Base-by-base conservation (phyloP, 37 sponge, comb jelly and placozoan genomes). In the Halichondria panicea region DNA sequence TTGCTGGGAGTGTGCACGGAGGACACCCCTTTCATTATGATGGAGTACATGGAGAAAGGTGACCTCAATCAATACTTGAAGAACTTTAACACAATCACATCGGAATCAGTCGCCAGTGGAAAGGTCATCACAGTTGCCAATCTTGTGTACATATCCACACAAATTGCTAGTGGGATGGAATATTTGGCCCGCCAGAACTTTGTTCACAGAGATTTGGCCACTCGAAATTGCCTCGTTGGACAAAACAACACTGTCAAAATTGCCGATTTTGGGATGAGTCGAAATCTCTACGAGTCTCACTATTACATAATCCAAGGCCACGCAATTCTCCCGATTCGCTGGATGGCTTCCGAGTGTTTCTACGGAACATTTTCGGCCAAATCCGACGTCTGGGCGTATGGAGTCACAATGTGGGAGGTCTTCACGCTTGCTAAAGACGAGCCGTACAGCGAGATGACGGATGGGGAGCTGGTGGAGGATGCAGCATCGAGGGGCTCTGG, bases 281-380 rank as follows among this genome's bases (percentile, higher is more conserved):
- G 71, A 43, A 90, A 70, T 44, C 72, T 84, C 25, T 90, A 90
- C 67, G 57, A 76, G 30, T 70, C 83, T 63, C 76, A 85, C 54
- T 91, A 91, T 61, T 85, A 85, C 69, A 31, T 48, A 37, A 68
- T 84, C 22, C 36, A 79, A 32, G 84, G 90, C 4, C 28, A 68
- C 1, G 76, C 81, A 22, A 57, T 84, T 43, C 80, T 82, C 2
- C 83, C 84, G 22, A 63, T 81, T 54, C 70, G 91, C 12, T 90
- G 91, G 91, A 90, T 90, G 91, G 81, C 91, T 4, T 64, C 42
- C 21, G 91, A 90, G 77, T 81, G 91, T 42, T 90, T 90, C 64
- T 84, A 71, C 48, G 91, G 91, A 1, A 72, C 59, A 36, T 90
- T 90, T 71, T 84, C 91, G 6, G 73, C 76, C 24, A 90, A 90